phyloP scores from a whole-genome alignment of 2,797 vertebrate genomes.

The Dicrostonyx torquatus region DNA sequence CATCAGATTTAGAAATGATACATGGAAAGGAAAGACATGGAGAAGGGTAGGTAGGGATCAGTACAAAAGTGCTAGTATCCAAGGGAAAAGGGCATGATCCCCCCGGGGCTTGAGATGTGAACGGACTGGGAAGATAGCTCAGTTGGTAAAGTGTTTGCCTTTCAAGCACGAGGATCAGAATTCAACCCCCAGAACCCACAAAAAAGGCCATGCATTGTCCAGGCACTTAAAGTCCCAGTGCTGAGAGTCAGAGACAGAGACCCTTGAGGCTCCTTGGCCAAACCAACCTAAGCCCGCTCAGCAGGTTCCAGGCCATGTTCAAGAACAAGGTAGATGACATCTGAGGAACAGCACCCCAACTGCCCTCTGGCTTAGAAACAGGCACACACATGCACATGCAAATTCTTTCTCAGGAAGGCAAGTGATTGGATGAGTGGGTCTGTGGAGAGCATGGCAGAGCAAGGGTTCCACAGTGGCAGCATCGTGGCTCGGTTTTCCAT shows the following conservation, averaged over 20 bases:
- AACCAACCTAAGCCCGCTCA: neutral
- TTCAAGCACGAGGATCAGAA: neutral
- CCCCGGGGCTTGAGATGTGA: neutral
- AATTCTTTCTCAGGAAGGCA: too few relatives aligned
- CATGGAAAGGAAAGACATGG: neutral
- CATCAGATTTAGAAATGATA: neutral
- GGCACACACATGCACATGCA: neutral
- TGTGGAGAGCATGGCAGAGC: neutral
- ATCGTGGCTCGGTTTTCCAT: neutral
- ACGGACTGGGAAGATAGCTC: neutral
- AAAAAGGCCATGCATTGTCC: neutral
- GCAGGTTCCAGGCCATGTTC: neutral
- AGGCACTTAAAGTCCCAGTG: neutral
- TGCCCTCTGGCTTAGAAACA: neutral
- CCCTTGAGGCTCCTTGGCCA: neutral
- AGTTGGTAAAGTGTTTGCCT: neutral
- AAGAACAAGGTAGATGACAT: neutral
- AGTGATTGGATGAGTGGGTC: neutral
- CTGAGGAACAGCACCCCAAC: neutral
- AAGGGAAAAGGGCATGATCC: neutral
- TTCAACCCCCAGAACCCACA: neutral
- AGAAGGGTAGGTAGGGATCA: neutral
- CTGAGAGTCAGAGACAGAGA: neutral
- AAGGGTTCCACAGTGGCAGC: neutral
- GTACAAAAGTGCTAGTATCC: rapidly evolving